A percentile compares a stretch with the other conserved stretches of the same genome.
These are phyloP conservation scores for Pissodes strobi DNA, from an alignment of 1,140 invertebrate species.

Conservation along the genomic window DNA sequence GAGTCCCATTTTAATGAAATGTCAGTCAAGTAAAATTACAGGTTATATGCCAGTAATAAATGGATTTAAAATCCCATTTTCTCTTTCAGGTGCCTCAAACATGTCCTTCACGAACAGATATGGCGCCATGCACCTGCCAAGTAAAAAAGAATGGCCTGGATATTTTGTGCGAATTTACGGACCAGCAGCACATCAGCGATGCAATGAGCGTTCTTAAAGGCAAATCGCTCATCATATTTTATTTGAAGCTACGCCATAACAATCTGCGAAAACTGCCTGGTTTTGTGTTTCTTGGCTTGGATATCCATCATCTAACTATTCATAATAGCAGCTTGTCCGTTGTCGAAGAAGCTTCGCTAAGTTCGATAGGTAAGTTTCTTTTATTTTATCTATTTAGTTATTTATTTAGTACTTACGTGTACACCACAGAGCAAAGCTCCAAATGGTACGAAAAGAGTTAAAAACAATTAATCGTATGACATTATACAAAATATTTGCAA, in stretches of 20 bases:
- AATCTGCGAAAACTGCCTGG: slow-evolving; percentile 79
- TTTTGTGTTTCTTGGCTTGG: slow-evolving; percentile 83
- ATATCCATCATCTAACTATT: slow-evolving; percentile 84
- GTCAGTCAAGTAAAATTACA: no score
- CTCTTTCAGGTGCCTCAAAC: slow-evolving; percentile 60
- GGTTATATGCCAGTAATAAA: no score
- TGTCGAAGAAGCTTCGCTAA: slow-evolving; percentile 82
- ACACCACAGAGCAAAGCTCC: no score
- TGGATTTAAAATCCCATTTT: no score
- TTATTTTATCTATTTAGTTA: no score
- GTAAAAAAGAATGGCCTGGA: slow-evolving; percentile 86
- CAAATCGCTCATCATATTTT: slow-evolving; percentile 78
- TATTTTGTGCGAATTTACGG: slow-evolving; percentile 82
- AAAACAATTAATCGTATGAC: no score
- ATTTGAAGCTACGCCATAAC: slow-evolving; percentile 83
- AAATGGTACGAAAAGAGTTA: no score
- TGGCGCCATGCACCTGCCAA: slow-evolving; percentile 77
- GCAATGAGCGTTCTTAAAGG: slow-evolving; percentile 79
- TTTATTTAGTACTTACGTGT: no score
- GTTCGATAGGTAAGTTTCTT: slow-evolving; percentile 72
- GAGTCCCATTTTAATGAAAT: no score
- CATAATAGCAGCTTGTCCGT: slow-evolving; percentile 84
- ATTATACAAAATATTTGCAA: no score
- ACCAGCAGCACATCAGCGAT: slow-evolving; percentile 70
- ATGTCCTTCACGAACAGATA: slow-evolving; percentile 72